phyloP scores from a whole-genome alignment of 64 coral and sea anemone genomes.

The Montipora capricornis region DNA sequence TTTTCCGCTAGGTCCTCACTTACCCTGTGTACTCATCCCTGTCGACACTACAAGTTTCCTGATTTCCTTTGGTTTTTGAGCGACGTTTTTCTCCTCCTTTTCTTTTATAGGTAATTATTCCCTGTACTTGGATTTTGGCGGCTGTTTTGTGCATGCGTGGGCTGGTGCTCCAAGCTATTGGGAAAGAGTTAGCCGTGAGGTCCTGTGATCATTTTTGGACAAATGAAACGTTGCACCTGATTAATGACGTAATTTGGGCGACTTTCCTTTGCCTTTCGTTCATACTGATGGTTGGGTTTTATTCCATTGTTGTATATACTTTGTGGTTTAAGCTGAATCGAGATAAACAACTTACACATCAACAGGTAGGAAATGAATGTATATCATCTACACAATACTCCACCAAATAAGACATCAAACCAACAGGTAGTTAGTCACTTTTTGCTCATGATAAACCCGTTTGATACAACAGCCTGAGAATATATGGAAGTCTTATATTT shows the following conservation, averaged over 20 bases:
- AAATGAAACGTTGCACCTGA: not conserved
- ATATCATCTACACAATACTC: too few relatives aligned
- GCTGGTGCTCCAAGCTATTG: not conserved
- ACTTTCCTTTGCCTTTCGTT: slow-evolving; percentile 22
- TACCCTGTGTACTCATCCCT: too few relatives aligned
- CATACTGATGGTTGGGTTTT: slow-evolving; percentile 10
- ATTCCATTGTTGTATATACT: slow-evolving; percentile 33
- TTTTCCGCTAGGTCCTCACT: too few relatives aligned
- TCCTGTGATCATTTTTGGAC: slow-evolving; percentile 13
- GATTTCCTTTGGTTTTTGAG: too few relatives aligned
- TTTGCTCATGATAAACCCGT: too few relatives aligned
- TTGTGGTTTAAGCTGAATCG: slow-evolving; percentile 40
- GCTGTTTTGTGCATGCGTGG: not conserved
- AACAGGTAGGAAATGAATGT: too few relatives aligned
- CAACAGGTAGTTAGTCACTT: too few relatives aligned
- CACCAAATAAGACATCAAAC: too few relatives aligned
- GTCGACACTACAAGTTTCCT: too few relatives aligned
- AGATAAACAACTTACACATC: not conserved
- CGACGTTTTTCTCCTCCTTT: too few relatives aligned
- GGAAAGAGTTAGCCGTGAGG: not conserved
- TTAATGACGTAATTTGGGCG: not conserved
- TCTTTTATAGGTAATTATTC: not conserved
- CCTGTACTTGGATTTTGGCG: not conserved
- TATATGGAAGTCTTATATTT: too few relatives aligned
- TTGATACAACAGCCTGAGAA: too few relatives aligned